phyloP scores from a whole-genome alignment of 35 echinoderm and acorn worm genomes.

The Ptychodera flava region DNA sequence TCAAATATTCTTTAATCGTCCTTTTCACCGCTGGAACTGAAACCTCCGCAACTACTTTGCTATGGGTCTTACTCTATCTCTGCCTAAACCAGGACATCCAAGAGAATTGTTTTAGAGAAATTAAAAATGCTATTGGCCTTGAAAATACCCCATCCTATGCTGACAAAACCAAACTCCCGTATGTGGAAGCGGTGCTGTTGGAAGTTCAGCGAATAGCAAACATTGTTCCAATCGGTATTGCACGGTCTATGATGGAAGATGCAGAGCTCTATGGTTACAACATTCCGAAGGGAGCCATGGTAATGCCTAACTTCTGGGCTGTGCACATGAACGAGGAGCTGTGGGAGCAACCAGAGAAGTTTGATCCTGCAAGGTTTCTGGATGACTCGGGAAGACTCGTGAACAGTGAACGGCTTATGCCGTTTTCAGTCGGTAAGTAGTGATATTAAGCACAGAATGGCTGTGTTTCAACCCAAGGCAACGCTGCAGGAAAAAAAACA shows the following conservation, averaged over 20 bases:
- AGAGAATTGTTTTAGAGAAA: slow-evolving; percentile 22
- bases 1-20: neutral
- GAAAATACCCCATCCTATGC: slow-evolving; percentile 29
- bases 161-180: slow-evolving; percentile 45
- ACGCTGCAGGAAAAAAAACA: too few relatives aligned
- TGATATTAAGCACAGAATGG: too few relatives aligned
- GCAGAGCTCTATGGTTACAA: slow-evolving; percentile 22
- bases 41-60: slow-evolving; percentile 45
- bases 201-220: slow-evolving; percentile 44
- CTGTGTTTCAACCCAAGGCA: too few relatives aligned
- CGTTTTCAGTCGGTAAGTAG: slow-evolving; percentile 39
- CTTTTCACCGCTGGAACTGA: slow-evolving; percentile 65
- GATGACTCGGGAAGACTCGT: slow-evolving; percentile 14
- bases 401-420: slow-evolving; percentile 21
- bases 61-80: slow-evolving; percentile 50
- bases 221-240: slow-evolving; percentile 20
- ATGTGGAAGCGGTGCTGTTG: slow-evolving; percentile 33
- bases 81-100: slow-evolving; percentile 50
- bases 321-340: slow-evolving; percentile 13
- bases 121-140: slow-evolving; percentile 57
- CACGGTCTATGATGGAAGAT: slow-evolving; percentile 31
- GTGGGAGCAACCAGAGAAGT: slow-evolving; percentile 32
- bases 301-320: slow-evolving; percentile 37
- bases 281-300: slow-evolving; percentile 56
- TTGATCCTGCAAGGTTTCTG: slow-evolving; percentile 50